Base-by-base conservation (phyloP, 2,113 vertebrate species). In the Galemys pyrenaicus region DNA sequence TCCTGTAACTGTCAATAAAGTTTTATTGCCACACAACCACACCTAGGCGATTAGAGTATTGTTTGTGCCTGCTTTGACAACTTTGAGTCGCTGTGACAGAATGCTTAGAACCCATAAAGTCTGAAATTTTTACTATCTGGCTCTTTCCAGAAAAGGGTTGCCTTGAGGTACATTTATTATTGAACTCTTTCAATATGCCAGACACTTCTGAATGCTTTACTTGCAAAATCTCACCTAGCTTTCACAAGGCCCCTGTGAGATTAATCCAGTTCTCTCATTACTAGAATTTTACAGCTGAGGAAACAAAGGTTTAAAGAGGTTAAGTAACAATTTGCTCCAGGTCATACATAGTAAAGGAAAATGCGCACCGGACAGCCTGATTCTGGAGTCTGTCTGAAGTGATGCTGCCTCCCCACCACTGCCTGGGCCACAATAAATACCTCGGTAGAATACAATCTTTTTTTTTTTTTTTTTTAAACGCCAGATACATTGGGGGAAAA, bases 261-360 rank as follows among this genome's bases (percentile, higher is more conserved):
- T 20, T 54, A 39, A 80, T 5, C 30, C 44, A 39, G 71, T 67
- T 49, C 30, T 84, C 65, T 91, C 41, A 39, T 68, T 46, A 51
- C 41, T 28, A 1, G 24, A 41, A 79, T 88, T 73, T 86, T 92
- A 87, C 44, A 88, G 83, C n/a, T 44, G 78, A 92, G 60, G 54
- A 64, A 70, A 58, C 51, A 37, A 62, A 75, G 9, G 15, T 54
- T 19, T 67, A 3, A 39, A 56, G 80, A 89, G 44, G 32, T 41
- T 88, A 37, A 87, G 44, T 44, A 41, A 24, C 62, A 58, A 44
- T 71, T 95, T 77, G 13, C 46, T 82, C 67, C 77, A 78, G 54
- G 46, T 44, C 75, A 6, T 32, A 35, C 56, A 37, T 28, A 24
- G 64, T 24, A 11, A 54, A 58, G 51, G 46, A 79, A 32, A 54